Conservation (phyloP, 1,140 invertebrate species). For the Zaprionus gabonicus region DNA sequence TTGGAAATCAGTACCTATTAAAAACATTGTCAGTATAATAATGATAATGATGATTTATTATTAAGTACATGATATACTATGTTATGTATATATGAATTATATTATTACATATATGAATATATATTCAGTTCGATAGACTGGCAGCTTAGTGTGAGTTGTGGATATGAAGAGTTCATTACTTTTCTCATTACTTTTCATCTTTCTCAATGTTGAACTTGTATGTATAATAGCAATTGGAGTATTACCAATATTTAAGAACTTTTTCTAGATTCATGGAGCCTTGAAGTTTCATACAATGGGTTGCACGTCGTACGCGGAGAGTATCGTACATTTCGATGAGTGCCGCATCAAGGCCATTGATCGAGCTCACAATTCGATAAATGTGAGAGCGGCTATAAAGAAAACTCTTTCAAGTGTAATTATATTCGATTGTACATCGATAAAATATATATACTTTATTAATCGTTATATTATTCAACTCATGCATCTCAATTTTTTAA, state of each 20-base stretch:
- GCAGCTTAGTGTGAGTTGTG: not conserved
- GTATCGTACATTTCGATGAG: not conserved
- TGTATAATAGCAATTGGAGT: not conserved
- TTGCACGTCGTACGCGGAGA: not conserved
- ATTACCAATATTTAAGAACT: not conserved
- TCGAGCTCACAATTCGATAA: constrained; percentile 31
- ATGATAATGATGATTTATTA: not conserved
- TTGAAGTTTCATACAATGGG: not conserved
- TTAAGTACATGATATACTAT: not conserved
- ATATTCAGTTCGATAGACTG: not conserved
- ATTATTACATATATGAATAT: too few species aligned
- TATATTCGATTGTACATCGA: not conserved
- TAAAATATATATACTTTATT: too few species aligned
- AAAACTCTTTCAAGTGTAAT: constrained; percentile 38
- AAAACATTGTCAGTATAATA: too few species aligned
- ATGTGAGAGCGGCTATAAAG: constrained; percentile 12
- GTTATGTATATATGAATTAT: not conserved
- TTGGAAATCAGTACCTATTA: too few species aligned
- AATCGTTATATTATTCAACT: too few species aligned
- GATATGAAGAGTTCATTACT: not conserved
- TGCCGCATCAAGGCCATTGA: constrained; percentile 52
- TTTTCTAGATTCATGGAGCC: not conserved
- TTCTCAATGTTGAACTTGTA: not conserved
- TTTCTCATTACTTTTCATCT: not conserved
- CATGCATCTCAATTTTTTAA: too few species aligned